Percentiles rank a stretch among this genome's conserved stretches.
These are phyloP conservation scores for Semibalanus balanoides DNA, from an alignment of 1,140 invertebrate genomes.

Conservation along the genomic window DNA sequence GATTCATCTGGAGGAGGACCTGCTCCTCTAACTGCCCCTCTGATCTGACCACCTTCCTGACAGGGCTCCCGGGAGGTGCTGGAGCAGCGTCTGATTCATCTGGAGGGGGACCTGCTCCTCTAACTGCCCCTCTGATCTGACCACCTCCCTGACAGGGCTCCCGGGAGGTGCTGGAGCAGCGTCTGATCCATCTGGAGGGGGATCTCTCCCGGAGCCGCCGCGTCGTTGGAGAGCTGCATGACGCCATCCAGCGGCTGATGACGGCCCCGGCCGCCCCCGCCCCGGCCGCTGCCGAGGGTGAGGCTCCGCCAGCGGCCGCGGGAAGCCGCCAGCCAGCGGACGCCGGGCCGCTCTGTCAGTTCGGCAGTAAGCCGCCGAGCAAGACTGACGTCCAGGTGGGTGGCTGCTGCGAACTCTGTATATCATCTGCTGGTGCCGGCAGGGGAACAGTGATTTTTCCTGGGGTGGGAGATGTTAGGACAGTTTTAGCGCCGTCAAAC, in stretches of 20 bases:
- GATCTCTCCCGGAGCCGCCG: background rate
- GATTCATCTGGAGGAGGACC: too few relatives aligned
- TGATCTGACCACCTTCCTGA: too few relatives aligned
- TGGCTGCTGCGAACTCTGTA: too few relatives aligned
- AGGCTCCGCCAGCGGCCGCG: too few relatives aligned
- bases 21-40: too few relatives aligned
- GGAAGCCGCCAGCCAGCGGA: background rate
- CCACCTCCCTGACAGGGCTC: background rate
- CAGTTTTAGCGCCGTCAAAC: too few relatives aligned
- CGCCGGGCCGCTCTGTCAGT: background rate
- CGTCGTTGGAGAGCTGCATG: background rate
- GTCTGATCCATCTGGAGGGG: background rate
- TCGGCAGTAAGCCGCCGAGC: background rate
- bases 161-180: background rate
- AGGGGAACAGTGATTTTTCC: too few relatives aligned
- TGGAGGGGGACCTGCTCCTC: background rate
- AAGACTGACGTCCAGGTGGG: constrained; percentile 11
- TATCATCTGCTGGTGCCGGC: too few relatives aligned
- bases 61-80: too few relatives aligned
- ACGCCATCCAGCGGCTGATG: background rate
- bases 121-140: too few relatives aligned
- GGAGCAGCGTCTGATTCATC: background rate
- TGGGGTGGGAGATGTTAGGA: too few relatives aligned
- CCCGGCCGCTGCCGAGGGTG: too few relatives aligned
- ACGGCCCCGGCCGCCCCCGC: background rate